Percentiles rank a stretch among this genome's conserved stretches.
Evolutionary conservation across 2,888 invertebrate species (phyloP).

Genomic region (Hypomecis punctinalis): DNA sequence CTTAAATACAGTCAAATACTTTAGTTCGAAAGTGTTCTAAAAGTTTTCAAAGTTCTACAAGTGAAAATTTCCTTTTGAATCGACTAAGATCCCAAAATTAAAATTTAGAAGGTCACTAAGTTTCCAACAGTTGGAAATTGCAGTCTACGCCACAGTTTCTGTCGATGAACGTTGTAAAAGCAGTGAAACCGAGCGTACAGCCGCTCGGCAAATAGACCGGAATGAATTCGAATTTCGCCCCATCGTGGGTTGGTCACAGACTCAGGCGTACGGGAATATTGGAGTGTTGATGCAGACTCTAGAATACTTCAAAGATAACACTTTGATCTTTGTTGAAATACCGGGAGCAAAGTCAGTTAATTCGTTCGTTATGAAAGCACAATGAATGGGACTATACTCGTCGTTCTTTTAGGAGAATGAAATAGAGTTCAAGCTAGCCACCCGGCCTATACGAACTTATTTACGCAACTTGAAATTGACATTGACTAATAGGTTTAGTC

Average conservation of each 20-base stretch:
- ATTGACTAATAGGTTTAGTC: no score
- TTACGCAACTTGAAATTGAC: no score
- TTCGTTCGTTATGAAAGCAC: background rate
- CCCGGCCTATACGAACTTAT: no score
- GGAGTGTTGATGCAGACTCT: background rate
- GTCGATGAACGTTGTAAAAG: conserved; percentile 1
- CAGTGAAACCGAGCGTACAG: conserved; percentile 27
- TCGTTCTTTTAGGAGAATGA: no score
- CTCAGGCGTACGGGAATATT: background rate
- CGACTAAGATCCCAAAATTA: background rate
- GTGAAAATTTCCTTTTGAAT: background rate
- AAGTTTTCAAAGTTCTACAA: no score
- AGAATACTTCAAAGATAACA: background rate
- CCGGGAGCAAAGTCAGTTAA: background rate
- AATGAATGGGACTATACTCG: background rate
- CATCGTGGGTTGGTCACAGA: conserved; percentile 28
- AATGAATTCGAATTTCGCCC: conserved; percentile 50
- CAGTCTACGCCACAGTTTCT: background rate
- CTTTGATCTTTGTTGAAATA: background rate
- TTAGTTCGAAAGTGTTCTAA: no score
- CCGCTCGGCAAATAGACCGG: conserved; percentile 44
- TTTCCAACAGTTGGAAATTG: background rate
- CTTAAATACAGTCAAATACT: no score
- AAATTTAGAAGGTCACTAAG: background rate
- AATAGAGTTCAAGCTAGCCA: no score